Conservation (phyloP, 2,113 vertebrate genomes). For the Paradoxurus hermaphroditus region DNA sequence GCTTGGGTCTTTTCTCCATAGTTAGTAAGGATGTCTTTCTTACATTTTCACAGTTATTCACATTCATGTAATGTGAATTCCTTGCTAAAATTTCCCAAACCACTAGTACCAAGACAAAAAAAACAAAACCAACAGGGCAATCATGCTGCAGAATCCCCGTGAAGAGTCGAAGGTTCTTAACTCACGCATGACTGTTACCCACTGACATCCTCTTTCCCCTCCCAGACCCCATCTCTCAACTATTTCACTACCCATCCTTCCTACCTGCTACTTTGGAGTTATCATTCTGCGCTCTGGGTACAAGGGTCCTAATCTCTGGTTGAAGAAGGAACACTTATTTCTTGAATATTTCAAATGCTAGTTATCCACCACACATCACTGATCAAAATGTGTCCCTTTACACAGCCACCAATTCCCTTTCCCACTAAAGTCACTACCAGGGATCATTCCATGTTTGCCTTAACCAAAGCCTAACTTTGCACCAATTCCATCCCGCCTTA, state of each 20-base stretch:
- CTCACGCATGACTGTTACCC: not conserved
- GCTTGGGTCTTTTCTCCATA: not conserved
- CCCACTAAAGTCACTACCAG: not conserved
- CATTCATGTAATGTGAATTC: not conserved
- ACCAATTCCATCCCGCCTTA: not conserved
- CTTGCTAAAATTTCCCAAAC: not conserved
- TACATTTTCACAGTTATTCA: slow-evolving; percentile 11
- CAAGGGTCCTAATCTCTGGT: not conserved
- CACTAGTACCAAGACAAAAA: not conserved
- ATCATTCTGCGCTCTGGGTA: not conserved
- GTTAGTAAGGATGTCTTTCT: not conserved
- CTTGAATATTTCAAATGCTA: not conserved
- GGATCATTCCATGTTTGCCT: not conserved
- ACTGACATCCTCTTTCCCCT: not conserved
- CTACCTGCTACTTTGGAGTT: not conserved
- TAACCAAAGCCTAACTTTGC: slow-evolving; percentile 29
- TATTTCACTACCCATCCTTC: not conserved
- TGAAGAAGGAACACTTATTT: not conserved
- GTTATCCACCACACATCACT: not conserved
- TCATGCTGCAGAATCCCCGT: not conserved
- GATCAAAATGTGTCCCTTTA: not conserved
- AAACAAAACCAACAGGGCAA: not conserved
- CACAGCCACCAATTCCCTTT: not conserved
- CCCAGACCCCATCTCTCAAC: not conserved
- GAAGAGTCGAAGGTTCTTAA: not conserved